Base-by-base conservation (phyloP, 2,797 vertebrate species). In the Characodon lateralis region DNA sequence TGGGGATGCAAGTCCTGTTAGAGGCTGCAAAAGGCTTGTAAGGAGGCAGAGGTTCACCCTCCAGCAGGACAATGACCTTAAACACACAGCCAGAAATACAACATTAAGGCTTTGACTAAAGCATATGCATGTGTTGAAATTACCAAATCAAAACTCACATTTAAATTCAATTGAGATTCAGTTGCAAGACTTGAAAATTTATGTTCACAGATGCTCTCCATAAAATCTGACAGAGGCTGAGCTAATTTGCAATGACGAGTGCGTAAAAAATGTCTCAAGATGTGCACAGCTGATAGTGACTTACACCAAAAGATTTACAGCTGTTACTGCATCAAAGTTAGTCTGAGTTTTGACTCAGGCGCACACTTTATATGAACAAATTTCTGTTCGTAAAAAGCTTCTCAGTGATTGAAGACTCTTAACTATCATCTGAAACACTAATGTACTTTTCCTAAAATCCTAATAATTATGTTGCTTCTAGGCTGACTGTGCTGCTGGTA, bases 401-500 rank as follows among this genome's bases (percentile, higher is more conserved):
- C 5, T 55, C 53, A 22, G 18, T 55, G 53, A 55, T 55, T 55
- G 12, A 69, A 24, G 24, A 46, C 41, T 41, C 39, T 46, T 41
- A 59, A 73, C 22, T 50, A 14, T 48, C 16, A 48, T 41, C 16
- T 18, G 56, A 59, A 28, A 68, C 1, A 41, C 63, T 14, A 5
- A 31, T 24, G 16, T 3, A 53, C 24, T 56, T 69, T 35, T 28
- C 31, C 24, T 2, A 20, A 73, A 66, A 71, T 12, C 50, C n/a
- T 14, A 35, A 66, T 24, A 9, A 24, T 16, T 7, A 8, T 39
- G 48, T 61, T 39, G 4, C 41, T 39, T 8, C 69, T 51, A 53
- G 26, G 65, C 69, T 63, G 56, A 24, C 24, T 79, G 72, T 63
- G 18, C 51, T 78, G 61, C 55, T 72, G 48, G 73, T 59, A 26